These are phyloP conservation scores for Muscidifurax raptorellus DNA, from an alignment of 1,140 invertebrate genomes.

Conservation along the genomic window DNA sequence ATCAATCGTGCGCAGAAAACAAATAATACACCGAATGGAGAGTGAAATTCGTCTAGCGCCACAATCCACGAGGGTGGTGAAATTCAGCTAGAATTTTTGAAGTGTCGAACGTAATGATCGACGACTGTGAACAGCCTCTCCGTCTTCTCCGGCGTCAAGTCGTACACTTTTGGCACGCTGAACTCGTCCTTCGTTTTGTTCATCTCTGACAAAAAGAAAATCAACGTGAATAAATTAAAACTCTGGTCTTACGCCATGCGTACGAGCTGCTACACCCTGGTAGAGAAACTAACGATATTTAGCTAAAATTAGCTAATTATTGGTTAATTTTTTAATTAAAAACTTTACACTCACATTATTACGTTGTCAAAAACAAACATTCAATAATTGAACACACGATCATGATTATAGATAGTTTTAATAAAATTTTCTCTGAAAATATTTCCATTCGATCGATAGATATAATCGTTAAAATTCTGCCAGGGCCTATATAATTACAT, in stretches of 20 bases:
- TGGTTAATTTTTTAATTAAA: too few relatives aligned
- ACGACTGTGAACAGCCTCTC: slow-evolving; percentile 40
- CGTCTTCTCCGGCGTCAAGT: slow-evolving; percentile 32
- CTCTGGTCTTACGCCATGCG: background rate
- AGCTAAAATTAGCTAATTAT: too few relatives aligned
- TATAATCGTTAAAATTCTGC: too few relatives aligned
- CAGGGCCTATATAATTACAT: too few relatives aligned
- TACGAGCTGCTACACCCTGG: too few relatives aligned
- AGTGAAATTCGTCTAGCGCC: background rate
- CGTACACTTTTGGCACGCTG: background rate
- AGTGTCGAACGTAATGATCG: slow-evolving; percentile 39
- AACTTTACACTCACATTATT: too few relatives aligned
- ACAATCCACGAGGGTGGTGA: background rate
- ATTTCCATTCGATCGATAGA: too few relatives aligned
- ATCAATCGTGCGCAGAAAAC: slow-evolving; percentile 12
- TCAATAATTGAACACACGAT: too few relatives aligned
- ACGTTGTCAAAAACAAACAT: too few relatives aligned
- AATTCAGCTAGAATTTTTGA: background rate
- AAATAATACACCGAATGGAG: background rate
- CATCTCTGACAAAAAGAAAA: slow-evolving; percentile 18
- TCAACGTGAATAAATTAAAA: background rate
- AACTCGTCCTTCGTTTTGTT: background rate
- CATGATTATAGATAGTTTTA: too few relatives aligned
- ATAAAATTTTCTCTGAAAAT: too few relatives aligned
- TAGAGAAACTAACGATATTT: too few relatives aligned